A percentile compares a stretch with the other conserved stretches of the same genome.
These are phyloP conservation scores for Anabas testudineus DNA, from an alignment of 2,797 vertebrate species.

Conservation along the genomic window DNA sequence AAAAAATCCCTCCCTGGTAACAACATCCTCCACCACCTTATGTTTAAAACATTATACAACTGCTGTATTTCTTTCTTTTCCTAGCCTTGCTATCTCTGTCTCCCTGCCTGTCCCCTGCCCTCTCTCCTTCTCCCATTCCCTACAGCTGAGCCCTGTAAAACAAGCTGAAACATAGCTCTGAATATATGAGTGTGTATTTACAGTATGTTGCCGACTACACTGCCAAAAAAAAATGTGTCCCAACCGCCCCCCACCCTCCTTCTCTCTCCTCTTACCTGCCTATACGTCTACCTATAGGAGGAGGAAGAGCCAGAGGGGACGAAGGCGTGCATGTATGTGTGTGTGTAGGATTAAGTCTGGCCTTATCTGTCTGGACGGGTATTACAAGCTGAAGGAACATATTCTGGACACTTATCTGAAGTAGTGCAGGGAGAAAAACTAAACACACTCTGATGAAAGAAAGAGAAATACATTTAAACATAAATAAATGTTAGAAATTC, in stretches of 20 bases:
- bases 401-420: conserved; percentile 79
- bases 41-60: conserved; percentile 56
- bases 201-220: conserved; percentile 65
- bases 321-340: conserved; percentile 27
- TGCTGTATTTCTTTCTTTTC: conserved; percentile 34
- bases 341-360: conserved; percentile 50
- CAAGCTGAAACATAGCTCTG: conserved; percentile 78
- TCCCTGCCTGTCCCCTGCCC: conserved; percentile 5
- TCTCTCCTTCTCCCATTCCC: conserved; percentile 46
- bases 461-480: neutral
- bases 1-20: conserved; percentile 24
- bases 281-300: conserved; percentile 80
- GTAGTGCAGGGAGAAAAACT: conserved; percentile 55
- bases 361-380: conserved; percentile 76
- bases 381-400: conserved; percentile 74
- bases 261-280: conserved; percentile 38
- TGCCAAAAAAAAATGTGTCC: conserved; percentile 91
- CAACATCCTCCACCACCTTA: conserved; percentile 50
- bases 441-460: conserved; percentile 17
- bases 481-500: neutral
- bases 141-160: conserved; percentile 84
- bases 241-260: conserved; percentile 59
- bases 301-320: conserved; percentile 69
- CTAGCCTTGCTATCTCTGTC: conserved; percentile 37
- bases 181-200: conserved; percentile 50